These are phyloP conservation scores for Tapirus indicus DNA, from an alignment of 2,797 vertebrate genomes.

Conservation along the genomic window DNA sequence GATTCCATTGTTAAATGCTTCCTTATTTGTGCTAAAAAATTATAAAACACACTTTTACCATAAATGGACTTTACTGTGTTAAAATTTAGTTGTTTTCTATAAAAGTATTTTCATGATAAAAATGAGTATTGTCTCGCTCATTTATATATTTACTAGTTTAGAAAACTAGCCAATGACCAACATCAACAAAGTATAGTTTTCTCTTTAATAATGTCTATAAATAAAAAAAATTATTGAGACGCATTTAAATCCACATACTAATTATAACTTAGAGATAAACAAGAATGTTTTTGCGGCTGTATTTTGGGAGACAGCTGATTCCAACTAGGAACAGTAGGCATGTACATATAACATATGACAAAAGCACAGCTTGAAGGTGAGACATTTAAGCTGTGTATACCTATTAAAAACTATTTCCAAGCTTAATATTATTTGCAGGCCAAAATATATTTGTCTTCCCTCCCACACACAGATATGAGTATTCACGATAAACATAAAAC, in stretches of 20 bases:
- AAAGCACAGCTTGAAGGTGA: not conserved
- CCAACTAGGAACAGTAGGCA: not conserved
- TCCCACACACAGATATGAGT: not conserved
- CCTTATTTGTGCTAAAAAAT: not conserved
- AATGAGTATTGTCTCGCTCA: not conserved
- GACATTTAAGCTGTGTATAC: not conserved
- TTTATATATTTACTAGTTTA: not conserved
- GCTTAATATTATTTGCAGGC: not conserved
- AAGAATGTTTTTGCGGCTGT: not conserved
- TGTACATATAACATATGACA: not conserved
- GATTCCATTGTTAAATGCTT: constrained; percentile 50
- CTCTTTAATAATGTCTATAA: not conserved
- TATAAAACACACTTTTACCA: not conserved
- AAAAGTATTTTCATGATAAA: constrained; percentile 7
- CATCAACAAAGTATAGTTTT: not conserved
- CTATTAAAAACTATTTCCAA: not conserved
- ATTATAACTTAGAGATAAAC: not conserved
- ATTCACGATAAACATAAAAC: not conserved
- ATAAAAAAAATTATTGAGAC: not conserved
- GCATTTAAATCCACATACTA: not conserved
- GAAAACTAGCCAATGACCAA: not conserved
- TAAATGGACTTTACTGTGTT: not conserved
- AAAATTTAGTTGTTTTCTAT: not conserved
- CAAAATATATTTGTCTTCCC: not conserved
- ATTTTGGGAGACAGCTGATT: not conserved